Evolutionary conservation across 1,140 invertebrate species (phyloP), one percentile per base, ranked within the genome.

Genomic region (Asbolus verrucosus): DNA sequence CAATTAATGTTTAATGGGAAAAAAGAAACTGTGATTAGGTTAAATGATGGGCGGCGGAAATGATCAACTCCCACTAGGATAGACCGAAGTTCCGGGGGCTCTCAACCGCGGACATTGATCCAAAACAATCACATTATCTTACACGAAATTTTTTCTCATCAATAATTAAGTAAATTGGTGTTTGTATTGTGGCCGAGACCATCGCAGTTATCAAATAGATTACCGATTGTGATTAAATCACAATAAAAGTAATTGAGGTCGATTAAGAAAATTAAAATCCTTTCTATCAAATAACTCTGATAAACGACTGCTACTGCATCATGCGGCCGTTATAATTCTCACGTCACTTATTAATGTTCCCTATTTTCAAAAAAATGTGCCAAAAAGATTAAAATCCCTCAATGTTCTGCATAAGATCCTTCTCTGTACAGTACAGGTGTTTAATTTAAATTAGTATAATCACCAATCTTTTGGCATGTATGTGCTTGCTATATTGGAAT

Each of bases 231-330:
- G 46, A 54, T 54, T 54, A 54, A 54, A 54, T 54, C 46, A 54
- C 46, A 54, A 54, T 54, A 54, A 54, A 54, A 54, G 19, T 54
- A 27, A 54, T 54, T 54, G 46, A 54, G 21, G 18, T 63, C 61
- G 61, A 63, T 63, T 63, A 63, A 63, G 61, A 63, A 63, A 63
- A 63, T 63, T 63, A 63, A 63, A 63, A 54, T 13, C 14, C 15
- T 46, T n/a, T n/a, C n/a, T n/a, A n/a, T n/a, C n/a, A n/a, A n/a
- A n/a, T n/a, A n/a, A n/a, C n/a, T n/a, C n/a, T n/a, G n/a, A n/a
- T n/a, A n/a, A n/a, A n/a, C n/a, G n/a, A n/a, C n/a, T n/a, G n/a
- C n/a, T n/a, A n/a, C n/a, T n/a, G n/a, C n/a, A n/a, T n/a, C n/a
- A n/a, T n/a, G n/a, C n/a, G n/a, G n/a, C n/a, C n/a, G n/a, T n/a